Conservation (phyloP, 2,888 invertebrate genomes). For the Epirrhoe tristata region DNA sequence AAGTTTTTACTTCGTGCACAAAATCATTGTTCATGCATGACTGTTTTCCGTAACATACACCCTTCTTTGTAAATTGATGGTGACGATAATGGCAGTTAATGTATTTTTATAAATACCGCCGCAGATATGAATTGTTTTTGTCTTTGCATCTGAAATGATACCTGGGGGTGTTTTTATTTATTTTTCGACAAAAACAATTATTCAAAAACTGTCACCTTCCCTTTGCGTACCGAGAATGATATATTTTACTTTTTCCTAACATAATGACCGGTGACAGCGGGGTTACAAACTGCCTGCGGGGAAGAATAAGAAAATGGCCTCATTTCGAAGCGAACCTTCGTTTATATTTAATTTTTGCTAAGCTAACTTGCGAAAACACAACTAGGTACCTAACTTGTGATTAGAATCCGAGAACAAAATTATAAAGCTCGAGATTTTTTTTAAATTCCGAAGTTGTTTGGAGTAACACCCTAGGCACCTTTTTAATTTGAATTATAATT, state of each 20-base stretch:
- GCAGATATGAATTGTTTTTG: neutral
- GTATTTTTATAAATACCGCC: neutral
- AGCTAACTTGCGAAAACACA: constrained; percentile 29
- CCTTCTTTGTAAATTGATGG: neutral
- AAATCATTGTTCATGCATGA: too few relatives aligned
- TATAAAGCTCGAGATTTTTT: neutral
- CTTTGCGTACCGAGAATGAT: constrained; percentile 30
- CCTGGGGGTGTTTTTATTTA: constrained; percentile 3
- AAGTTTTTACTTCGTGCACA: neutral
- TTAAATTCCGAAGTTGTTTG: neutral
- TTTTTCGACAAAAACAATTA: constrained; percentile 17
- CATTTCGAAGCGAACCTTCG: constrained; percentile 59
- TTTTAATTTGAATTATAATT: neutral
- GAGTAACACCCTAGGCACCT: neutral
- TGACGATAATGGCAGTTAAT: neutral
- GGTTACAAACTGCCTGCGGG: constrained; percentile 67
- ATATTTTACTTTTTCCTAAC: constrained; percentile 62
- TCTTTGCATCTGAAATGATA: neutral
- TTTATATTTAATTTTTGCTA: constrained; percentile 67
- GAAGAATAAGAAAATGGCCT: constrained; percentile 66
- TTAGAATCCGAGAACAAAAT: neutral
- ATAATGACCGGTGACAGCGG: constrained; percentile 72
- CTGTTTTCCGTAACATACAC: neutral
- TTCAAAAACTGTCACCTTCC: constrained; percentile 26
- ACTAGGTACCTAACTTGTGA: constrained; percentile 1